A percentile compares a stretch with the other conserved stretches of the same genome.
Evolutionary conservation across 2,888 invertebrate species (phyloP).

Genomic region (Elaeidobius kamerunicus): DNA sequence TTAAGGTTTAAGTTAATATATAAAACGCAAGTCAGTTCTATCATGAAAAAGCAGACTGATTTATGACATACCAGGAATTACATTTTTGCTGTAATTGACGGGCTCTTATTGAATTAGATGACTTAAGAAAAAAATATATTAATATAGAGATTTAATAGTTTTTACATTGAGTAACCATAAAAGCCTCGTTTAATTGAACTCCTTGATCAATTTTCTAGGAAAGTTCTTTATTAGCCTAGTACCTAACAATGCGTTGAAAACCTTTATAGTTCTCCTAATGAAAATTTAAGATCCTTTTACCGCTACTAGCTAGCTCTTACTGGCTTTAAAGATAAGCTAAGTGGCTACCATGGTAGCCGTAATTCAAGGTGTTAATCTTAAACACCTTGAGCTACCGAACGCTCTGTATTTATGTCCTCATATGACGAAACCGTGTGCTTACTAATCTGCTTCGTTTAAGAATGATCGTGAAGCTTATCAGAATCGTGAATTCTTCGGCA

Average conservation of each 20-base stretch:
- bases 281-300: constrained; percentile 31
- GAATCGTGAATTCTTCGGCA: constrained; percentile 39
- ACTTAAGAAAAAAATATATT: no score
- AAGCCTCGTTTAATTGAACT: background rate
- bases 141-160: no score
- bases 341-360: constrained; percentile 30
- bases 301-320: constrained; percentile 20
- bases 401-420: constrained; percentile 25
- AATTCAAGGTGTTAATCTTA: constrained; percentile 31
- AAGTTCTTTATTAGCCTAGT: background rate
- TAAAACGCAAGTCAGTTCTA: no score
- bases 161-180: no score
- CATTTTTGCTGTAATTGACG: no score
- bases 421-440: constrained; percentile 23
- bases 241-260: constrained; percentile 24
- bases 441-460: constrained; percentile 21
- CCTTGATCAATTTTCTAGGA: background rate
- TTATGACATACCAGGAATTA: no score
- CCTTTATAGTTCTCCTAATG: constrained; percentile 21
- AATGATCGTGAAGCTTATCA: constrained; percentile 19
- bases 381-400: constrained; percentile 30
- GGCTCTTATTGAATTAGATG: no score
- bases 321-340: constrained; percentile 29
- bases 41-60: no score
- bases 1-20: no score